A percentile compares a stretch with the other conserved stretches of the same genome.
These are phyloP conservation scores for Drymodes brunneopygia DNA, from an alignment of 2,113 vertebrate species.

Conservation along the genomic window DNA sequence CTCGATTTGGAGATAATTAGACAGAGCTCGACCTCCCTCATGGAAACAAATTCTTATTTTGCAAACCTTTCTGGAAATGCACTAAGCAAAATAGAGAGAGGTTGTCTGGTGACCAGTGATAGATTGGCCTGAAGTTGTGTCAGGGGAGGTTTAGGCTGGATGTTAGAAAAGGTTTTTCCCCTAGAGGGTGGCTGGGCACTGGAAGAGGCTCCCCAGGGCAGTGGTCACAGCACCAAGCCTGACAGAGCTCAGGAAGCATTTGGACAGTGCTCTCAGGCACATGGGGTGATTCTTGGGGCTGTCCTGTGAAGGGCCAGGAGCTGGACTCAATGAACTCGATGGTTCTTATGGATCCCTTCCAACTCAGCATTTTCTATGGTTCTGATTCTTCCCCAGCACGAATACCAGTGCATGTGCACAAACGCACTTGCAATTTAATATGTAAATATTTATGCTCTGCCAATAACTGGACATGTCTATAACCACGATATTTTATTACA, in stretches of 20 bases:
- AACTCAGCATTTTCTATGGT: not conserved
- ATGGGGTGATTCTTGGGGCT: not conserved
- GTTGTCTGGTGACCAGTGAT: not conserved
- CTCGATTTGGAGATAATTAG: not conserved
- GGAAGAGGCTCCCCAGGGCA: not conserved
- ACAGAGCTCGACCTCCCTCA: not conserved
- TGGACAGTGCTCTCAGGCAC: not conserved
- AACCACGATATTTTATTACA: not conserved
- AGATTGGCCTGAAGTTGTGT: not conserved
- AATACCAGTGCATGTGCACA: not conserved
- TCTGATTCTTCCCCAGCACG: not conserved
- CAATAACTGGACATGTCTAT: not conserved
- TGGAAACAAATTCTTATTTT: not conserved
- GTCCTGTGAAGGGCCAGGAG: not conserved
- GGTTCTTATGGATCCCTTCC: not conserved
- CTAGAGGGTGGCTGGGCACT: fast-evolving
- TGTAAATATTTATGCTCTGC: not conserved
- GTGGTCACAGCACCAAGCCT: not conserved
- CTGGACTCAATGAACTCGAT: not conserved
- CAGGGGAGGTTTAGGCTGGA: not conserved
- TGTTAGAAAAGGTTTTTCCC: not conserved
- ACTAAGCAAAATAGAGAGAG: not conserved
- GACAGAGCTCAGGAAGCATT: not conserved
- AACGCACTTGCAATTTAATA: not conserved
- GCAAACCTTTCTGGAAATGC: not conserved